phyloP scores from a whole-genome alignment of 2,113 vertebrate genomes.

The Corythoichthys intestinalis region DNA sequence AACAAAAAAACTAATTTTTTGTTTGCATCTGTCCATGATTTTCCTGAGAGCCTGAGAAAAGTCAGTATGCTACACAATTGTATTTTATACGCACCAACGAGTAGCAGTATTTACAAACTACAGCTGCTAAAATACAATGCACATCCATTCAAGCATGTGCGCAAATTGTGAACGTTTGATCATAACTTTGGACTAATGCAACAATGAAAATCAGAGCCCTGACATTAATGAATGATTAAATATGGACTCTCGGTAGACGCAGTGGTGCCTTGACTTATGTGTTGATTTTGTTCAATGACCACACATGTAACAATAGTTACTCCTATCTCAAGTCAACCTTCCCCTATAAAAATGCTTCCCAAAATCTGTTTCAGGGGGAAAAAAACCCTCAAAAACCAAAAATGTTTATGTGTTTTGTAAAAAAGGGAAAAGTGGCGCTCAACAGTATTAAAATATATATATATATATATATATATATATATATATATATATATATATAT shows the following conservation, averaged over 20 bases:
- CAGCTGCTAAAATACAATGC: constrained; percentile 5
- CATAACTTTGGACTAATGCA: neutral
- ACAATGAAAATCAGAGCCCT: neutral
- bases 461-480: too few species aligned
- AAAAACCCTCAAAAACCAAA: neutral
- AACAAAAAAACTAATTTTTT: neutral
- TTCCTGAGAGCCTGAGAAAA: neutral
- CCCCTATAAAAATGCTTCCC: neutral
- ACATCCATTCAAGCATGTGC: constrained; percentile 4
- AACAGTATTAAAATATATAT: too few species aligned
- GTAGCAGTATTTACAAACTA: constrained; percentile 5
- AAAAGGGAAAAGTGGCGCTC: too few species aligned
- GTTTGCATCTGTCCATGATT: neutral
- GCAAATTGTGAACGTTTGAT: neutral
- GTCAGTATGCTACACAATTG: constrained; percentile 3
- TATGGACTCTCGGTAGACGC: neutral
- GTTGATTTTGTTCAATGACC: neutral
- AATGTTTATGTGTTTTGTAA: too few species aligned
- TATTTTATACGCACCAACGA: constrained; percentile 1
- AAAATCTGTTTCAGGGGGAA: neutral
- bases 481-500: too few species aligned
- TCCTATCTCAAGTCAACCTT: neutral
- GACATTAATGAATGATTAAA: neutral
- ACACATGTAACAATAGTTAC: neutral
- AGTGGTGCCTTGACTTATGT: neutral